Conservation (phyloP, 2,797 vertebrate genomes). For the Coregonus suidteri region DNA sequence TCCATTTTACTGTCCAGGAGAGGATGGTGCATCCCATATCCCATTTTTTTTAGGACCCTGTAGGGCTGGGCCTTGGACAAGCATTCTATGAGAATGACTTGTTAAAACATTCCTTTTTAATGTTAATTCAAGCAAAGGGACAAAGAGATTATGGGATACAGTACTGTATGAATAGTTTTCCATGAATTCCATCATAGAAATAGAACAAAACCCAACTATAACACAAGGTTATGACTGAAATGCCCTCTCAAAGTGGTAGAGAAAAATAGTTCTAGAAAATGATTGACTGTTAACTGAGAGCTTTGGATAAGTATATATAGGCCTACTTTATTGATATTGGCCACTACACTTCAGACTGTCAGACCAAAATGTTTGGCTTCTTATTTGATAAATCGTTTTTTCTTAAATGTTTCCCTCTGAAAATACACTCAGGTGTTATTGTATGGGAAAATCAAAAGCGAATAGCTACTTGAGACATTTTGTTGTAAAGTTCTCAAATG, state of each 20-base stretch:
- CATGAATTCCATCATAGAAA: not conserved
- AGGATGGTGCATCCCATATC: too few relatives aligned
- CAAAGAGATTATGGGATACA: not conserved
- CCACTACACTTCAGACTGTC: constrained; percentile 30
- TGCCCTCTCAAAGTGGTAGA: not conserved
- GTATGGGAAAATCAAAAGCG: constrained; percentile 33
- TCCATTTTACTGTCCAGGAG: not conserved
- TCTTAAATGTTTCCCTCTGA: constrained; percentile 39
- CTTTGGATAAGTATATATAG: constrained; percentile 31
- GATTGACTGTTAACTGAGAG: not conserved
- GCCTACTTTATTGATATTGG: constrained; percentile 56
- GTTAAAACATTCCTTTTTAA: not conserved
- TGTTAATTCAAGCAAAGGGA: not conserved
- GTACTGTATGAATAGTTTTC: not conserved
- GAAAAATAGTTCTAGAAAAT: constrained; percentile 1
- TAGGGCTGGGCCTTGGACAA: not conserved
- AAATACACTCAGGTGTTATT: constrained; percentile 50
- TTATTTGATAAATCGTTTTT: constrained; percentile 33
- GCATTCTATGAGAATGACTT: not conserved
- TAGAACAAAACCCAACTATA: not conserved
- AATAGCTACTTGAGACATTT: constrained; percentile 29
- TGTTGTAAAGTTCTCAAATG: constrained; percentile 25
- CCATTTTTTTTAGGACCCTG: not conserved
- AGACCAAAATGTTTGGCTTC: constrained; percentile 26
- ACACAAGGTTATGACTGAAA: not conserved